Conservation (phyloP, 2,888 invertebrate species). For the Drosophila putrida region DNA sequence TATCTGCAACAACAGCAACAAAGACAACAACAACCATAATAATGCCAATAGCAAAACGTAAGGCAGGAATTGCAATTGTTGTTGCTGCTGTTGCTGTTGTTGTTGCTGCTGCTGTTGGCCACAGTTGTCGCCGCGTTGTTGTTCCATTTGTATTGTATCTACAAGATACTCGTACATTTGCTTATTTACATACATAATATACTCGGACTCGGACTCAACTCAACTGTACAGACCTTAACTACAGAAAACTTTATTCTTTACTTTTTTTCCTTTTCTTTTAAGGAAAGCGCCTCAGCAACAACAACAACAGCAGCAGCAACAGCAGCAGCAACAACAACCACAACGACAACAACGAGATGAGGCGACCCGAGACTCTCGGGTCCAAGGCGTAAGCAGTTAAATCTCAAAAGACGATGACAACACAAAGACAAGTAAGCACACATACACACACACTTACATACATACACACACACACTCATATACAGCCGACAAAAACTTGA, state of each 20-base stretch:
- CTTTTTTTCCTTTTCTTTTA: constrained; percentile 27
- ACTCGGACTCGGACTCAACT: constrained; percentile 59
- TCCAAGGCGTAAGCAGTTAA: constrained; percentile 55
- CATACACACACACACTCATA: constrained; percentile 5
- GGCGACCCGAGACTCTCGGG: constrained; percentile 29
- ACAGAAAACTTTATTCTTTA: constrained; percentile 25
- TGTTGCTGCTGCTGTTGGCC: constrained; percentile 4
- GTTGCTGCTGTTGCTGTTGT: constrained; percentile 21
- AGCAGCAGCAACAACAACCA: constrained; percentile 12
- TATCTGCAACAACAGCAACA: constrained; percentile 17
- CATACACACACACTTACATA: constrained; percentile 7
- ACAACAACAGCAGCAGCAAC: constrained; percentile 22
- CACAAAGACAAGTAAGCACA: constrained; percentile 32
- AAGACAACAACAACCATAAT: neutral
- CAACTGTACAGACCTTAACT: constrained; percentile 68
- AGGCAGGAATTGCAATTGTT: constrained; percentile 26
- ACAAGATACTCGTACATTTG: constrained; percentile 38
- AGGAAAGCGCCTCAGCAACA: constrained; percentile 45
- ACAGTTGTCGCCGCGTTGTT: constrained; percentile 25
- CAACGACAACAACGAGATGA: constrained; percentile 25
- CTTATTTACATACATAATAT: constrained; percentile 69
- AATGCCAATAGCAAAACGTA: constrained; percentile 14
- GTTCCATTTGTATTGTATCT: constrained; percentile 40
- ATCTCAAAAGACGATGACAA: constrained; percentile 61
- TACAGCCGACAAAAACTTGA: constrained; percentile 31